These are phyloP conservation scores for Orthosia gothica DNA, from an alignment of 2,888 invertebrate genomes.

Conservation along the genomic window DNA sequence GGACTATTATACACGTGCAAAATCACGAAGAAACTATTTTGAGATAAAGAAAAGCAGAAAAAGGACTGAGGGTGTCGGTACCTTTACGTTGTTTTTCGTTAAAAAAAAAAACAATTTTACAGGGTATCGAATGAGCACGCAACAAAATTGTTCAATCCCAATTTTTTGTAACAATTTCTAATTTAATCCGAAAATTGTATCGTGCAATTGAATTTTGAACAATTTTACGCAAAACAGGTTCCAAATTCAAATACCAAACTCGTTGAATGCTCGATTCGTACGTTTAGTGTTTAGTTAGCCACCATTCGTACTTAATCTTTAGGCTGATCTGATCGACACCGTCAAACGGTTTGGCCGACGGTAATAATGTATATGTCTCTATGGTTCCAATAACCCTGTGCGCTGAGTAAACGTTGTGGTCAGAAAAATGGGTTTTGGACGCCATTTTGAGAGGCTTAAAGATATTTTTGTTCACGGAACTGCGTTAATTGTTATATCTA, in stretches of 20 bases:
- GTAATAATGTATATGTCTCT: conserved; percentile 7
- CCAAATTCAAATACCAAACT: conserved; percentile 18
- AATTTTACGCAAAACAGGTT: conserved; percentile 1
- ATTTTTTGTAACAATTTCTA: background rate
- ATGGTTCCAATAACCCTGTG: background rate
- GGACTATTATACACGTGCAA: background rate
- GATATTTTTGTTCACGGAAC: background rate
- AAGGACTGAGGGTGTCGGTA: background rate
- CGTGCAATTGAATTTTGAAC: background rate
- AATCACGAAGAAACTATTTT: background rate
- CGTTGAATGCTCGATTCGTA: background rate
- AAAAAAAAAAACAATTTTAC: background rate
- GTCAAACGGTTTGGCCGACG: background rate
- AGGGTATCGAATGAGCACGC: background rate
- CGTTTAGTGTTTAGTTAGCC: conserved; percentile 5
- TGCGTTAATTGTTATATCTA: too few species aligned
- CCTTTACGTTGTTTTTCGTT: background rate
- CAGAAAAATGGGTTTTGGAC: background rate
- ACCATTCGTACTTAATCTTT: background rate
- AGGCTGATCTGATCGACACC: background rate
- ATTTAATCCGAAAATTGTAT: background rate
- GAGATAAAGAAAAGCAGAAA: background rate
- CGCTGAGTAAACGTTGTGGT: background rate
- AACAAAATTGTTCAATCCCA: background rate
- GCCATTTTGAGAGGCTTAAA: background rate